Percentiles rank a stretch among this genome's conserved stretches.
These are phyloP conservation scores for Pterocles gutturalis DNA, from an alignment of 2,113 vertebrate genomes.

Conservation along the genomic window DNA sequence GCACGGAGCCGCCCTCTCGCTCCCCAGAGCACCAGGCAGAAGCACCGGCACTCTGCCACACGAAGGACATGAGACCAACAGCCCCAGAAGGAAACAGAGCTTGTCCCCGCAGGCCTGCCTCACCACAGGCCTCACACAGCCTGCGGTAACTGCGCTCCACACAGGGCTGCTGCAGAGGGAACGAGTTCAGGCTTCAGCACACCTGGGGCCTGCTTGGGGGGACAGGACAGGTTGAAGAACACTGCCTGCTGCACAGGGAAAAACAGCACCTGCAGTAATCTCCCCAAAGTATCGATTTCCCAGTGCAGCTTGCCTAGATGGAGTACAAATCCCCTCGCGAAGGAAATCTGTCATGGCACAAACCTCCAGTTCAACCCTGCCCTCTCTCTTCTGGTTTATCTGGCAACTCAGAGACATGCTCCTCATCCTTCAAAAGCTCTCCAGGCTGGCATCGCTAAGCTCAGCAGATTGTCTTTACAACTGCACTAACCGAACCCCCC, in stretches of 20 bases:
- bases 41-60: neutral
- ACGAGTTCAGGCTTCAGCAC: neutral
- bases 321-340: neutral
- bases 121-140: neutral
- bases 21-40: neutral
- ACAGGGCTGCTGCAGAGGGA: neutral
- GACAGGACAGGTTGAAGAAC: neutral
- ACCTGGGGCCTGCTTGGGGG: neutral
- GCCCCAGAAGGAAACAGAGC: rapidly evolving
- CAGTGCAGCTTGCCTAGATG: neutral
- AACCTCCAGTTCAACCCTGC: neutral
- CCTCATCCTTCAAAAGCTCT: neutral
- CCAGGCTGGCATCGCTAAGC: neutral
- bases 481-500: neutral
- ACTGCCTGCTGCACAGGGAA: neutral
- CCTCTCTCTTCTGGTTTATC: neutral
- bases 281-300: neutral
- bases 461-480: neutral
- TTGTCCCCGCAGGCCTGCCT: too few species aligned
- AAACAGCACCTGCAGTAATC: neutral
- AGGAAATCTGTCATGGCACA: neutral
- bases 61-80: rapidly evolving
- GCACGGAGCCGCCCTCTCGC: too few species aligned
- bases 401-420: neutral
- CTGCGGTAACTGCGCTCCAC: rapidly evolving